phyloP scores from a whole-genome alignment of 1,140 invertebrate species.

The Diplogasteroides magnus region DNA sequence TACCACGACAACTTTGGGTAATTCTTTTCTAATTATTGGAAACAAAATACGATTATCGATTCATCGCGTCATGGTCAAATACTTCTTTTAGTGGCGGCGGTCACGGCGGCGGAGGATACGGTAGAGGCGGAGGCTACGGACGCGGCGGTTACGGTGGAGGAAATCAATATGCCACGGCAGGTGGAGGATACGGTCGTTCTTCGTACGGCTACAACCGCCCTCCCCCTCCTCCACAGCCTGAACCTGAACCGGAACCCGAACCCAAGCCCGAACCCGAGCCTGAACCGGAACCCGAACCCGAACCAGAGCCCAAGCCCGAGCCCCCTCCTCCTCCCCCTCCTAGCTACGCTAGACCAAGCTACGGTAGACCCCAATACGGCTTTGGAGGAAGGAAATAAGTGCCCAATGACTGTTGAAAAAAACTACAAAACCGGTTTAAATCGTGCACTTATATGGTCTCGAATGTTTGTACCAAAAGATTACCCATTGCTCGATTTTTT shows the following conservation, averaged over 20 bases:
- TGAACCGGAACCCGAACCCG: conserved; percentile 20
- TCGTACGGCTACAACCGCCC: neutral
- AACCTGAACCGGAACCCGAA: conserved; percentile 2
- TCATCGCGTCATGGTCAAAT: too few species aligned
- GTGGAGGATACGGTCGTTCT: neutral
- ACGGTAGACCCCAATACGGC: neutral
- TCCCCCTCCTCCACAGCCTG: neutral
- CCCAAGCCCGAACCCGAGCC: conserved; percentile 21
- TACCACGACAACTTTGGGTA: too few species aligned
- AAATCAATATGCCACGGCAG: neutral
- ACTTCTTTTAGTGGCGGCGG: too few species aligned
- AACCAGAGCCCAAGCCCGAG: conserved; percentile 14
- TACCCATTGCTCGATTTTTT: too few species aligned
- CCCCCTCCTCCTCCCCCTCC: neutral
- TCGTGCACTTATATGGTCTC: too few species aligned
- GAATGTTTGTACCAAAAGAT: too few species aligned
- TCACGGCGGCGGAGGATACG: too few species aligned
- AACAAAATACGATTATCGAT: too few species aligned
- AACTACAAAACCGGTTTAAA: too few species aligned
- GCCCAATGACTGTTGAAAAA: too few species aligned
- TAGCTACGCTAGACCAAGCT: neutral
- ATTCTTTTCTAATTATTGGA: too few species aligned
- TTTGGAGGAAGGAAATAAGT: too few species aligned
- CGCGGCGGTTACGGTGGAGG: neutral
- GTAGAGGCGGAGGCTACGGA: neutral